Evolutionary conservation across 2,797 vertebrate genomes (phyloP).

Genomic region (Myiothlypis coronata): DNA sequence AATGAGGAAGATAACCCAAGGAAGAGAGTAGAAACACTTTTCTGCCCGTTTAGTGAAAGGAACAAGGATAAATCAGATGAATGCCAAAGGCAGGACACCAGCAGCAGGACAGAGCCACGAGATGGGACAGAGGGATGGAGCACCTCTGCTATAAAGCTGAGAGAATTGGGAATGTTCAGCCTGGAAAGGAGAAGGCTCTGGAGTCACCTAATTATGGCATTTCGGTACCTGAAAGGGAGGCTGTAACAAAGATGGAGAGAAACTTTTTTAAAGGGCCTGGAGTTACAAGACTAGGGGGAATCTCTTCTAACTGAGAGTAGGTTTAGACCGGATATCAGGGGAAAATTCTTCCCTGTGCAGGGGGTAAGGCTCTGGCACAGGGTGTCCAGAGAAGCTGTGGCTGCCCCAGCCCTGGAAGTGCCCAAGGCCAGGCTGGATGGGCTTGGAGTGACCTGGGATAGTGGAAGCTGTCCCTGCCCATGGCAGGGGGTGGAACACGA

Average conservation of each 20-base stretch:
- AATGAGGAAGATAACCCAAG: background rate
- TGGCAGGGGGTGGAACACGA: accelerated
- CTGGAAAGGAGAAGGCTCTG: background rate
- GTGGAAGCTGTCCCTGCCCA: background rate
- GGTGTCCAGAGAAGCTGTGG: background rate
- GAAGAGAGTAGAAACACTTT: background rate
- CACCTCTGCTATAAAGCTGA: background rate
- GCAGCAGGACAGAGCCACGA: background rate
- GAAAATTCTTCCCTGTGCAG: background rate
- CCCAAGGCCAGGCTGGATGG: background rate
- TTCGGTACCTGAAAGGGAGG: background rate
- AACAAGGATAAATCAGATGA: background rate
- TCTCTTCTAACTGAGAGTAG: accelerated
- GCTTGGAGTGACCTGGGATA: background rate
- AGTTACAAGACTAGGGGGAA: background rate
- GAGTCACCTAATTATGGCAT: background rate
- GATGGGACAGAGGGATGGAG: background rate
- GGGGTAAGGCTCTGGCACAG: background rate
- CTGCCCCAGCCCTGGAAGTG: background rate
- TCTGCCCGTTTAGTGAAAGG: background rate
- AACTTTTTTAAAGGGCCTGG: background rate
- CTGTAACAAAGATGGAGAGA: background rate
- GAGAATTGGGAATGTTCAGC: background rate
- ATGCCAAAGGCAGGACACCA: background rate
- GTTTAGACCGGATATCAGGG: background rate